These are phyloP conservation scores for Biston betularia DNA, from an alignment of 2,888 invertebrate species.

Conservation along the genomic window DNA sequence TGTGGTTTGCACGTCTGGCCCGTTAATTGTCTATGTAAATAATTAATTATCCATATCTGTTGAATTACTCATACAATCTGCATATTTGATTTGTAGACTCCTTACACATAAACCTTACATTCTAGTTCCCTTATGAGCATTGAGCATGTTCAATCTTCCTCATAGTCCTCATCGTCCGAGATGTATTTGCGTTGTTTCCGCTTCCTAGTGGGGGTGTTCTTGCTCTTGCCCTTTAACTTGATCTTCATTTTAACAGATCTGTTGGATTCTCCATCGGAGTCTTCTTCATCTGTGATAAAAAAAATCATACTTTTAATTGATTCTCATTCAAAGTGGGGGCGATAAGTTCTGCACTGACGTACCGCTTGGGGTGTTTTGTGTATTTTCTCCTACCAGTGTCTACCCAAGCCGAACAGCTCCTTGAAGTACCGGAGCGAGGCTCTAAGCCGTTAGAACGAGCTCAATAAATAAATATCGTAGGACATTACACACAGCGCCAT, in stretches of 20 bases:
- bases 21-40: background rate
- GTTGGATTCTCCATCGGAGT: conserved; percentile 88
- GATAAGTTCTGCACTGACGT: too few species aligned
- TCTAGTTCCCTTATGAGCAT: conserved; percentile 12
- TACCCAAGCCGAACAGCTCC: too few species aligned
- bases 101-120: background rate
- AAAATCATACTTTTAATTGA: too few species aligned
- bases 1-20: too few species aligned
- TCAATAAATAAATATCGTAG: too few species aligned
- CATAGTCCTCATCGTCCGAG: conserved; percentile 88
- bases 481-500: too few species aligned
- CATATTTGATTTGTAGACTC: background rate
- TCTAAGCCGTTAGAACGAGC: too few species aligned
- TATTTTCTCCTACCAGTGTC: too few species aligned
- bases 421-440: too few species aligned
- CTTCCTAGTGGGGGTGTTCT: conserved; percentile 84
- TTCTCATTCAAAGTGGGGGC: too few species aligned
- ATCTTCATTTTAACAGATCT: conserved; percentile 90
- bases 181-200: conserved; percentile 88
- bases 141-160: conserved; percentile 76
- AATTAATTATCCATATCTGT: background rate
- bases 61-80: background rate
- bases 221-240: conserved; percentile 87
- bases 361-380: too few species aligned
- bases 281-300: conserved; percentile 78